Percentiles rank a stretch among this genome's conserved stretches.
These are phyloP conservation scores for Pandemis cinnamomeana DNA, from an alignment of 2,888 invertebrate genomes.

Conservation along the genomic window DNA sequence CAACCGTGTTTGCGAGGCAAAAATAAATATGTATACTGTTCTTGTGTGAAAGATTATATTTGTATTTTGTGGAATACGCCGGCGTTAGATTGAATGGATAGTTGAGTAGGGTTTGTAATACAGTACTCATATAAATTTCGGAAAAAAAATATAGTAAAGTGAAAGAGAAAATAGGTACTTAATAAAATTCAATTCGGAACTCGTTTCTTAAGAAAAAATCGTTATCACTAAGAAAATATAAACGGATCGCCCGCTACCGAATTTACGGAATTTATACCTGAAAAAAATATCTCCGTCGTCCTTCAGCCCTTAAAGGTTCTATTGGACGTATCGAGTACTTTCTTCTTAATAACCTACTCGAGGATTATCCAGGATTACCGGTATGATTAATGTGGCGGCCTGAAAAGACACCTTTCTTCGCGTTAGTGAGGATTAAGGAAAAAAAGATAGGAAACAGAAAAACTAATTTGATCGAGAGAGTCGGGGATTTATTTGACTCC, in stretches of 20 bases:
- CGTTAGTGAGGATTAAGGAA: conserved; percentile 36
- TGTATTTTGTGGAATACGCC: conserved; percentile 15
- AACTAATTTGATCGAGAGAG: conserved; percentile 29
- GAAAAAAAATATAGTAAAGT: neutral
- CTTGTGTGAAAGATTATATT: neutral
- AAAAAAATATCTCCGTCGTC: neutral
- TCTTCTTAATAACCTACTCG: conserved; percentile 53
- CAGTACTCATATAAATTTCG: neutral
- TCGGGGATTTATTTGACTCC: conserved; percentile 4
- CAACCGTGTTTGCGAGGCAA: neutral
- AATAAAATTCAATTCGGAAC: no score
- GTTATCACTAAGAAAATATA: neutral
- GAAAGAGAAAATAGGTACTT: neutral
- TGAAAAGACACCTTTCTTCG: conserved; percentile 52
- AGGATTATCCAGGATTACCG: conserved; percentile 54
- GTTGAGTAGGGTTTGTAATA: neutral
- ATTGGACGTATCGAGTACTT: conserved; percentile 44
- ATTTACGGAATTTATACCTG: neutral
- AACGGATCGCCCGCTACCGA: neutral
- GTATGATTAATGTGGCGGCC: conserved; percentile 54
- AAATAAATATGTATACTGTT: conserved; percentile 10
- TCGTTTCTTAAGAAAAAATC: neutral
- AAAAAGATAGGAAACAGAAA: conserved; percentile 21
- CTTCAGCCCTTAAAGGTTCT: conserved; percentile 2
- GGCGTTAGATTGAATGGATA: neutral